Base-by-base conservation (phyloP, 2,797 vertebrate species). In the Odontamblyopus lacepedii region DNA sequence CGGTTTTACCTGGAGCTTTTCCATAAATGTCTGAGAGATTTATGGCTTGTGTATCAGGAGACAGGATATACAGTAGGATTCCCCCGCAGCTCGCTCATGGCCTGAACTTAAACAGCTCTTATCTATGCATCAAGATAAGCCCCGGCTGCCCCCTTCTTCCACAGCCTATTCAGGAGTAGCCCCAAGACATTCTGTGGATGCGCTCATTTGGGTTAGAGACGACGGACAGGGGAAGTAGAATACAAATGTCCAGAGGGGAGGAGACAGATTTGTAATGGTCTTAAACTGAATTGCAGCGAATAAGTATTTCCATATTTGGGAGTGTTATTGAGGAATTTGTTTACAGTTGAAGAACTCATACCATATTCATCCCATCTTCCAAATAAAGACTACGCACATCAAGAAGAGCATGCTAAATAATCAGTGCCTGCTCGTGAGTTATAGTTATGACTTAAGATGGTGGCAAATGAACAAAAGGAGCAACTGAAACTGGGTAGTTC, bases 91-190 rank as follows among this genome's bases (percentile, higher is more conserved):
- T 87, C 77, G 80, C 85, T 82, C 76, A 66, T 83, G 83, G 77
- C 82, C 72, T 60, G 5, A 71, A 59, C 72, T 78, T 73, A 80
- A 84, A 71, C 77, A 61, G 73, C 57, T 76, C 80, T 91, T 91
- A 90, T 91, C 88, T 90, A 73, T 84, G 87, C 78, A 87, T 88
- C 84, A 76, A 82, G 88, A 92, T 90, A 89, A 89, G 80, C 27
- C 62, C 23, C 70, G 73, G 55, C 75, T 83, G 23, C 63, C 41
- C 63, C 26, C 26, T 78, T 81, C 73, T 78, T 76, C 69, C 73
- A 51, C 35, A 53, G 73, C 26, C 32, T 89, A 30, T 81, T 57
- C 55, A 84, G 75, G 77, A 69, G 63, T 60, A 26, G 74, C 83
- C 81, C 41, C 32, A 26, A 87, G 84, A 75, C 87, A 86, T 84